Percentiles rank a stretch among this genome's conserved stretches.
These are phyloP conservation scores for Drosophila tristis DNA, from an alignment of 1,140 invertebrate species.

Conservation along the genomic window DNA sequence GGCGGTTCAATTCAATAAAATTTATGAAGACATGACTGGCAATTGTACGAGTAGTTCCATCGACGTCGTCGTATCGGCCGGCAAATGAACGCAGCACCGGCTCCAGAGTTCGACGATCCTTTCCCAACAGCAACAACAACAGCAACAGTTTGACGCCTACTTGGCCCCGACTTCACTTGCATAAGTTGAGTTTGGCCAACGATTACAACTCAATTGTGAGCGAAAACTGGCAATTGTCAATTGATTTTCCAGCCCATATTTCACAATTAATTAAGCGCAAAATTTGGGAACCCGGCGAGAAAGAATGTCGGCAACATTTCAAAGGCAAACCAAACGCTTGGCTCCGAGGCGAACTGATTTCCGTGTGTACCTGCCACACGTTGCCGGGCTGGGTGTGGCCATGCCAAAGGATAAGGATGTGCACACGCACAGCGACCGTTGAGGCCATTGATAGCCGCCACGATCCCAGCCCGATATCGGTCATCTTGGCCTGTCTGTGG, in stretches of 20 bases:
- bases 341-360: constrained; percentile 45
- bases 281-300: constrained; percentile 59
- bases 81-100: background rate
- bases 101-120: constrained; percentile 54
- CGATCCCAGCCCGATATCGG: constrained; percentile 27
- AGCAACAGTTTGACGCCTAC: constrained; percentile 60
- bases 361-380: constrained; percentile 27
- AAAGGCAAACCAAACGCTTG: constrained; percentile 36
- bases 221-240: constrained; percentile 31
- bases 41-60: constrained; percentile 65
- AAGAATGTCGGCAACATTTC: constrained; percentile 47
- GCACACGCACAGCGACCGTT: background rate
- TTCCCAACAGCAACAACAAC: constrained; percentile 24
- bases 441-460: constrained; percentile 52
- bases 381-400: constrained; percentile 46
- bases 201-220: constrained; percentile 74
- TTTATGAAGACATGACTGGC: constrained; percentile 82
- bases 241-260: constrained; percentile 69
- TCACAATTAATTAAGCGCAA: constrained; percentile 80
- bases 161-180: constrained; percentile 25
- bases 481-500: constrained; percentile 47
- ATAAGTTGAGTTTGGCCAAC: constrained; percentile 31
- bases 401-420: constrained; percentile 49
- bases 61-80: constrained; percentile 22
- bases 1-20: constrained; percentile 75